Evolutionary conservation across 1,140 invertebrate species (phyloP).

Genomic region (Oreohelix idahoensis): DNA sequence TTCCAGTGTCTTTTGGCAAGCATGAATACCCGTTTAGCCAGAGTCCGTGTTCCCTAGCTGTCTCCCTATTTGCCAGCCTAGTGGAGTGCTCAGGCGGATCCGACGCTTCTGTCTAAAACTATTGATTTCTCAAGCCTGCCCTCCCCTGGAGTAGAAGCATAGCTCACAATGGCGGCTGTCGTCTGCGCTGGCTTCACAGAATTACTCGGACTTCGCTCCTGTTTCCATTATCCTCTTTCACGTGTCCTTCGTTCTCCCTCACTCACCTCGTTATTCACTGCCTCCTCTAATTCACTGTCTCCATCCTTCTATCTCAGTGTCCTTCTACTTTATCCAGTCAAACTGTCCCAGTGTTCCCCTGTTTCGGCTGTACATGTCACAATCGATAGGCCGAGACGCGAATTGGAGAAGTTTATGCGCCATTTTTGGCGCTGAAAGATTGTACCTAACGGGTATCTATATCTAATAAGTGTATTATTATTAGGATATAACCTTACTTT

Average conservation of each 20-base stretch:
- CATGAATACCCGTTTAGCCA: not conserved
- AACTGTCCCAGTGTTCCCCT: not conserved
- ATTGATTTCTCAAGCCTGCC: constrained; percentile 14
- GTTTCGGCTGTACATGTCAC: not conserved
- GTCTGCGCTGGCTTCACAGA: not conserved
- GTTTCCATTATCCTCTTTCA: not conserved
- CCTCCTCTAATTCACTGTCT: not conserved
- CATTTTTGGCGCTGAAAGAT: too few relatives aligned
- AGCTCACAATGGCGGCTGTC: not conserved
- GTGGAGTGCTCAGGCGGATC: not conserved
- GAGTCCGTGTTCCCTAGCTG: not conserved
- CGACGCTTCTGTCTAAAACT: constrained; percentile 9
- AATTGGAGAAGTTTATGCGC: too few relatives aligned
- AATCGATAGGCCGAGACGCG: not conserved
- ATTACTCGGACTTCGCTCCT: not conserved
- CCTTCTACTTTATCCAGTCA: not conserved
- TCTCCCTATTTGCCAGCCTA: constrained; percentile 22
- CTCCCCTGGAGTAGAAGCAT: not conserved
- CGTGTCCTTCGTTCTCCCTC: not conserved
- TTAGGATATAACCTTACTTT: too few relatives aligned
- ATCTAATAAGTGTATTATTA: too few relatives aligned
- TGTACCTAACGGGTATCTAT: too few relatives aligned
- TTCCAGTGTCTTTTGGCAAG: constrained; percentile 2
- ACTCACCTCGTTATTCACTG: not conserved
- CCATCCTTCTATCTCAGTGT: not conserved